These are phyloP conservation scores for Nicator chloris DNA, from an alignment of 2,113 vertebrate genomes.

Conservation along the genomic window DNA sequence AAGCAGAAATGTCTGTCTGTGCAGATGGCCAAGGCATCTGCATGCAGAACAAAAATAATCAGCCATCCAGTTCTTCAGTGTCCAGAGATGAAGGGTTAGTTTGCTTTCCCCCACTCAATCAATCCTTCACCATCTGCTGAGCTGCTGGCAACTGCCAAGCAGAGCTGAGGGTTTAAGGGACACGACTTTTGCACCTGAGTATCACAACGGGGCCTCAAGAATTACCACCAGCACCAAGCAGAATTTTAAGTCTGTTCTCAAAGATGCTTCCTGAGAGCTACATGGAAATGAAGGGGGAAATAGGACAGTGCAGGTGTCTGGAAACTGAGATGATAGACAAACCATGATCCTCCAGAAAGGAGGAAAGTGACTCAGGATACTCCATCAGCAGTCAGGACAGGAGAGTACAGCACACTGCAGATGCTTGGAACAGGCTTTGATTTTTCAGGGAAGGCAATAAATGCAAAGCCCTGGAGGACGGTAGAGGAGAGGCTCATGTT, in stretches of 20 bases:
- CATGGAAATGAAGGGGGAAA: not conserved
- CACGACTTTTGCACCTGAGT: not conserved
- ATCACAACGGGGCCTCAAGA: not conserved
- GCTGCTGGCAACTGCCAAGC: not conserved
- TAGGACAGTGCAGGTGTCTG: not conserved
- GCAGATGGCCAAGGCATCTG: constrained; percentile 48
- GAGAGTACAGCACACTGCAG: not conserved
- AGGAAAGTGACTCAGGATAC: not conserved
- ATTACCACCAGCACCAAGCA: not conserved
- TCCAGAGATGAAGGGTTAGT: constrained; percentile 39
- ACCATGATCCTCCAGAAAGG: not conserved
- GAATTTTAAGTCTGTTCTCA: not conserved
- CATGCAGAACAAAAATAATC: constrained; percentile 8
- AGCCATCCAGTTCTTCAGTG: not conserved
- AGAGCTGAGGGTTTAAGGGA: not conserved
- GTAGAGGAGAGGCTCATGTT: not conserved
- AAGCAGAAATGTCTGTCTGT: constrained; percentile 17
- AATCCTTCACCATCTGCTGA: constrained; percentile 44
- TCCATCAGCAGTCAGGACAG: not conserved
- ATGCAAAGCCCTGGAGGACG: not conserved
- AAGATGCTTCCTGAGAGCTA: not conserved
- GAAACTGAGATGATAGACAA: not conserved
- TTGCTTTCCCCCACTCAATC: constrained; percentile 21
- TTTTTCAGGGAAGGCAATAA: not conserved
- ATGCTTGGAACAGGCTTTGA: not conserved